Base-by-base conservation (phyloP, 1,140 invertebrate genomes). In the Magallana gigas region DNA sequence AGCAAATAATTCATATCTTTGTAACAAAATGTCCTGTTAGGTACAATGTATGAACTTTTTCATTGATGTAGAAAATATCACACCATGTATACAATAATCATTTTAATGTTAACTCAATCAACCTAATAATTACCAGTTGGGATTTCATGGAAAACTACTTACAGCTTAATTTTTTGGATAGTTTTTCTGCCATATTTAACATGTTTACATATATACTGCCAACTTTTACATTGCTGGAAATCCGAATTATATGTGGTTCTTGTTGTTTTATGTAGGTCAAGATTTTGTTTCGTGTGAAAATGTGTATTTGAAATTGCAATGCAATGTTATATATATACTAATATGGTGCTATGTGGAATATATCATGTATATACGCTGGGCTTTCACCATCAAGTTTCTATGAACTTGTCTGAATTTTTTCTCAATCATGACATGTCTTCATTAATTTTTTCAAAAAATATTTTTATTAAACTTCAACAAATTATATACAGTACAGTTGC, bases 351-450 rank as follows among this genome's bases (percentile, higher is more conserved):
- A 76, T 23, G 36, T 76, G 23, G 23, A 12, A 76, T 76, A 36
- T 29, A 48, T 23, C 68, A 36, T 36, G 23, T 76, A 5, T 48
- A 76, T 76, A 29, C 68, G 68, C 68, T 29, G 68, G 68, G 68
- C 68, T 76, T 76, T 76, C 68, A 76, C 18, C 36, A 76, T 29
- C 23, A 36, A 29, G 68, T 76, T 76, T 76, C 23, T 29, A 12
- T 76, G 18, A 29, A 29, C 14, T 76, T 76, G 23, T 29, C 68
- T 29, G 11, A 12, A 29, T 36, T 62, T 62, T 62, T 62, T 62
- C 14, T n/a, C 6, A 11, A 62, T 48, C 68, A 29, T 76, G 14
- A 76, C 68, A 76, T 36, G 23, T 76, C 68, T 36, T 76, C 18
- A 29, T 76, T 29, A 76, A 8, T 76, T 76, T 76, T 76, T 8